Base-by-base conservation (phyloP, 2,888 invertebrate genomes). In the Aporophyla lueneburgensis region DNA sequence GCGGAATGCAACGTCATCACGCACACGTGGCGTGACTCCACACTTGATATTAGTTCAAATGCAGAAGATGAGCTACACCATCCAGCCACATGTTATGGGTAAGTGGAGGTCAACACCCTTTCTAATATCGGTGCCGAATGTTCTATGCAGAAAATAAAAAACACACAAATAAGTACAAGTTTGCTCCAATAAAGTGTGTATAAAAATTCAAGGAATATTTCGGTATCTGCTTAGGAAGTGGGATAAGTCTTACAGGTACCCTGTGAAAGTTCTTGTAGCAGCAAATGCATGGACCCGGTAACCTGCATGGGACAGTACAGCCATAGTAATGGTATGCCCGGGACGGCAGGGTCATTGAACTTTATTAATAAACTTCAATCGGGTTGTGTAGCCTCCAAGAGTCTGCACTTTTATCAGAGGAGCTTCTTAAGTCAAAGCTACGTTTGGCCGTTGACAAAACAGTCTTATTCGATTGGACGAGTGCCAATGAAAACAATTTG, bases 71-170 rank as follows among this genome's bases (percentile, higher is more conserved):
- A 93, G 40, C 86, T 94, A 0, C 89, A 88, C 24, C 89, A 92
- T 49, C 92, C 93, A 9, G 92, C 95, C 0, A 93, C 95, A 9
- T 94, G 94, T 81, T 92, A 93, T 16, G 95, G 94, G 95, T 93
- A 88, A 89, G 89, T 75, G 7, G 5, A 58, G n/a, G 12, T 80
- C 77, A 62, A 40, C 59, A 53, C 53, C 71, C 73, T 80, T 68
- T 43, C 56, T 71, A 71, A 73, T 19, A 69, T 53, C 16, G 68
- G 12, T 74, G 76, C 73, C 68, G 68, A 76, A 76, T 74, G 70
- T 80, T 84, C 73, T 58, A 51, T 51, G 49, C 14, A 58, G 0
- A 56, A 49, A 49, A 62, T 62, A 9, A 56, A 56, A 80, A 7
- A 51, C 56, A 80, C 62, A 80, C 51, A 27, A 49, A 54, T 33